phyloP scores from a whole-genome alignment of 35 echinoderm and acorn worm species.

The Lytechinus variegatus region DNA sequence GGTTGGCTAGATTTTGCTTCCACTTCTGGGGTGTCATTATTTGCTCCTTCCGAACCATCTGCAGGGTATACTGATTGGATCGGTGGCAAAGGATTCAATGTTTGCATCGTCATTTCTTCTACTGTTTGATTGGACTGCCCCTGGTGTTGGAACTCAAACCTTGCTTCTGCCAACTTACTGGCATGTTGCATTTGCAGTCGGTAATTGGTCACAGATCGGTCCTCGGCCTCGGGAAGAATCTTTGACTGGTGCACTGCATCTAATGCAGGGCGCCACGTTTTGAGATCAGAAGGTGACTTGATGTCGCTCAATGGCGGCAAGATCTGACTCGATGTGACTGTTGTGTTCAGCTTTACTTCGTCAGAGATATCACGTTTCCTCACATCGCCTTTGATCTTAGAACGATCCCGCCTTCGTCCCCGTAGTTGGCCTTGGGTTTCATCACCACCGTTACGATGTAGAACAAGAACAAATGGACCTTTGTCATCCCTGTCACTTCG shows the following conservation, averaged over 20 bases:
- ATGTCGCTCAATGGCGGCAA: conserved; percentile 31
- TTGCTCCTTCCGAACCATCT: neutral
- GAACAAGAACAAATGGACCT: conserved; percentile 38
- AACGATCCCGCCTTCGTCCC: conserved; percentile 5
- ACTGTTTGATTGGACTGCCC: conserved; percentile 14
- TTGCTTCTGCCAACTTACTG: conserved; percentile 52
- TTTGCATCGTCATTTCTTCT: conserved; percentile 57
- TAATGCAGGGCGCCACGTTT: conserved; percentile 62
- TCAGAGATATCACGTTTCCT: neutral
- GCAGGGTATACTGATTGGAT: conserved; percentile 35
- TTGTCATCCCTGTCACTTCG: conserved; percentile 23
- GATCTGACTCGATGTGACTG: neutral
- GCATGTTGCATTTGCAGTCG: conserved; percentile 68
- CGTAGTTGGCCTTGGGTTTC: neutral
- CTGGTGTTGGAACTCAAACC: conserved; percentile 60
- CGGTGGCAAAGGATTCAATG: conserved; percentile 53
- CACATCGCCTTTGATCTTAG: conserved; percentile 24
- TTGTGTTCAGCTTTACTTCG: neutral
- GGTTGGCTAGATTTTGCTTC: neutral
- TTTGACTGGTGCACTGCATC: neutral
- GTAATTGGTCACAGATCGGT: conserved; percentile 70
- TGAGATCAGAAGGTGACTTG: conserved; percentile 40
- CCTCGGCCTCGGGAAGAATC: conserved; percentile 50
- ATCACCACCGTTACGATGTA: conserved; percentile 31
- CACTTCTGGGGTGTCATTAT: neutral